phyloP scores from a whole-genome alignment of 2,888 invertebrate genomes.

The Alviniconcha strummeri region DNA sequence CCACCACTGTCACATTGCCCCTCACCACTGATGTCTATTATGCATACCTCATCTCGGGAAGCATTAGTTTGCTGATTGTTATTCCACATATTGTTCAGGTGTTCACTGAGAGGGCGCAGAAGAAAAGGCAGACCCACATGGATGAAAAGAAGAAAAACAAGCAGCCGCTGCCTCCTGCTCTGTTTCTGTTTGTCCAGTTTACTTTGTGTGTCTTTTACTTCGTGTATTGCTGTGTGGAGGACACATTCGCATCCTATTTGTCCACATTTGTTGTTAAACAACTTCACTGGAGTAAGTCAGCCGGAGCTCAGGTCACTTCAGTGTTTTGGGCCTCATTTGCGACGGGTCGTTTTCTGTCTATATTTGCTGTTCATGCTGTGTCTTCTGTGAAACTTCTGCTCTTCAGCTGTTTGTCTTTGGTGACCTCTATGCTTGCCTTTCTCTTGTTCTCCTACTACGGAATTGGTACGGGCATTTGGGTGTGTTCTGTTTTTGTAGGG shows the following conservation, averaged over 20 bases:
- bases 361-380: conserved; percentile 68
- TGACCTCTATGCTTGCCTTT: conserved; percentile 48
- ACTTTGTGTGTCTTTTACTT: conserved; percentile 67
- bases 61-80: conserved; percentile 39
- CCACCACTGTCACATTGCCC: not conserved
- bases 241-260: conserved; percentile 70
- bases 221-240: conserved; percentile 71
- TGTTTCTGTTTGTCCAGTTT: conserved; percentile 58
- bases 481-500: conserved; percentile 63
- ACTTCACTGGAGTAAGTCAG: conserved; percentile 61
- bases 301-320: conserved; percentile 67
- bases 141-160: conserved; percentile 29
- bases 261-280: conserved; percentile 68
- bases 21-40: conserved; percentile 37
- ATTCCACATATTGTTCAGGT: conserved; percentile 40
- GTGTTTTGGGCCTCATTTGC: conserved; percentile 74
- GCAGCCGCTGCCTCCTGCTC: conserved; percentile 30
- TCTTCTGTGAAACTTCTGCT: conserved; percentile 53
- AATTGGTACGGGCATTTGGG: conserved; percentile 50
- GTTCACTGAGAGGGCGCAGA: conserved; percentile 35
- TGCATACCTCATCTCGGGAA: conserved; percentile 48
- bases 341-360: conserved; percentile 66
- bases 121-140: conserved; percentile 20
- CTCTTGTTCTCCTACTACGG: conserved; percentile 45
- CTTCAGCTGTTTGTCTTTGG: conserved; percentile 22